Conservation (phyloP, 2,888 invertebrate species). For the Coremacera marginata region DNA sequence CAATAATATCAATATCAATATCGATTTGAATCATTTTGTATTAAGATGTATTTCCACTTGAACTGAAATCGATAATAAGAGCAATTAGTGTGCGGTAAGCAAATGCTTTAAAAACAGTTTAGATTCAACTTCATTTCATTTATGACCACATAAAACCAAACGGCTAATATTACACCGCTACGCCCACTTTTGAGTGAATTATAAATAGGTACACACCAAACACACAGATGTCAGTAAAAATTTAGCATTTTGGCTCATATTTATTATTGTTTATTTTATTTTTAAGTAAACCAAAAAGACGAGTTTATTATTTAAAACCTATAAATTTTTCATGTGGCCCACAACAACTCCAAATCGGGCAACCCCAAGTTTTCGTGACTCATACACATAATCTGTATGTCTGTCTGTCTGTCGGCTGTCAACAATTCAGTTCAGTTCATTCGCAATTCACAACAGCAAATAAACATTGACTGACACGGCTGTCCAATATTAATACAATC, state of each 20-base stretch:
- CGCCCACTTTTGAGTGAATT: no score
- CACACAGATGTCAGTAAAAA: not conserved
- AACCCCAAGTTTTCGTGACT: constrained; percentile 25
- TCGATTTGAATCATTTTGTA: no score
- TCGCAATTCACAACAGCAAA: not conserved
- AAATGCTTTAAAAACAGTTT: no score
- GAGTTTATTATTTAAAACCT: not conserved
- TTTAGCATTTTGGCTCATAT: not conserved
- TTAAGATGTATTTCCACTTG: no score
- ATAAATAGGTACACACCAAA: not conserved
- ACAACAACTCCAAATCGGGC: constrained; percentile 28
- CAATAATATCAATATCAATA: no score
- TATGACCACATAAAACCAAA: not conserved
- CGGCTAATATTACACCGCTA: not conserved
- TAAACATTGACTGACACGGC: not conserved
- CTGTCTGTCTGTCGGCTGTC: not conserved
- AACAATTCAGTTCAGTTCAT: not conserved
- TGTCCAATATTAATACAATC: not conserved
- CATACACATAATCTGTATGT: not conserved
- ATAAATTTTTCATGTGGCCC: constrained; percentile 22
- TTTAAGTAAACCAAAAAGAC: not conserved
- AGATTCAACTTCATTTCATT: not conserved
- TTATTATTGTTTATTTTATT: not conserved
- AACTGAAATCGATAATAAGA: no score
- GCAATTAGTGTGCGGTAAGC: no score